Base-by-base conservation (phyloP, 2,888 invertebrate genomes). In the Yponomeuta cagnagella region DNA sequence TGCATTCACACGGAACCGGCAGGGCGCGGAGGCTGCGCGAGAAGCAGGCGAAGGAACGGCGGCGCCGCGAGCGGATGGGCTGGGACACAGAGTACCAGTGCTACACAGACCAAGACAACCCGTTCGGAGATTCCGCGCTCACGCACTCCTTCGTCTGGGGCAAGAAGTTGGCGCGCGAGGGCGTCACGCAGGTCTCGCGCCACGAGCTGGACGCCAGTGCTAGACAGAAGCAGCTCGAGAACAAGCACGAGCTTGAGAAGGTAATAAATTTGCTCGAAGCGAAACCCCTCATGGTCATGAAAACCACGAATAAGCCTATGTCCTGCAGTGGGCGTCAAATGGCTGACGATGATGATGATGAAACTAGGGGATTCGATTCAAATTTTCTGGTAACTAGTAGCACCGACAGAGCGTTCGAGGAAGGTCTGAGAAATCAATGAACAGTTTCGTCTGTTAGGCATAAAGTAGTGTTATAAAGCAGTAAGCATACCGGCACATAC, bases 81-180 rank as follows among this genome's bases (percentile, higher is more conserved):
- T 98, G 98, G 98, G 98, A 98, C 85, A 97, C 96, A 75, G 98
- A 99, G 85, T 98, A 98, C 83, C 94, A 98, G 73, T 98, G 98
- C 80, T 99, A 99, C 82, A 99, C 99, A 0, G 98, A 99, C 86
- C 96, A 97, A 70, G 99, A 99, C 86, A 99, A 99, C 90, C 99
- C 99, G 0, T 99, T 99, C 86, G 99, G 99, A 0, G 99, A 99
- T 93, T 97, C 97, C 0, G 98, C 98, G 78, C 93, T 99, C 63
- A 94, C 98, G 6, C 96, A 98, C 52, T 97, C 98, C 0, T 99
- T 99, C 88, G 97, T 98, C 0, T 99, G 99, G 99, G 93, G 94
- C 33, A 99, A 99, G 87, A 99, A 99, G 85, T 92, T 99, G 69
- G 96, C 98, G 72, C 97, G 98, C 79, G 98, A 99, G 81, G 99